Evolutionary conservation across 1,140 invertebrate genomes (phyloP), one percentile per base, ranked within the genome.

Genomic region (Drosophila pseudoananassae): DNA sequence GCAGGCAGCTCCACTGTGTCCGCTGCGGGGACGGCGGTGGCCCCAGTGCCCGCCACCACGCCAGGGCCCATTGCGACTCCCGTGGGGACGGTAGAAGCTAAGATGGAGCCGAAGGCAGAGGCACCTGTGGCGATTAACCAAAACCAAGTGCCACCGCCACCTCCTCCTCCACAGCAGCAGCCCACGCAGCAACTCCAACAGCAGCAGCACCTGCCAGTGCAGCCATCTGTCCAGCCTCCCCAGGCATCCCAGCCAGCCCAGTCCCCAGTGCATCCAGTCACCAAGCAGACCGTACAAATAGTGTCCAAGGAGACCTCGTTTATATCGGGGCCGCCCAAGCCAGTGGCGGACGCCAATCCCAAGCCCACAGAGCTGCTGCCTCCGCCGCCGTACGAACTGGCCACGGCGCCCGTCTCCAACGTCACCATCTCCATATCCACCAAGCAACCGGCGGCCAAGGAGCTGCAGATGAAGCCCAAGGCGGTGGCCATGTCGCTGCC

Each of bases 231-330:
- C 12, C 33, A 33, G 8, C 31, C 31, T 8, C 20, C 54, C 14
- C 54, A 27, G 6, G 46, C 51, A 17, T 36, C 51, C 6, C 76
- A 40, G 38, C 59, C 14, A 10, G 8, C n/a, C 8, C 57, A 43
- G 3, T 29, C 33, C 6, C 43, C 45, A 57, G 71, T 45, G 58
- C 83, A 80, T 7, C 81, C 73, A 36, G 50, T 80, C 1, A 40
- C 77, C 1, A 89, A 91, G 23, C 69, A 78, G 15, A 58, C 76
- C 0, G 78, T 89, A 12, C 85, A 91, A 59, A 92, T 93, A 12
- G 84, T 94, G 15, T 92, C 92, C 7, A 92, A 94, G 63, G 90
- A 91, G 57, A 91, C 91, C 1, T 91, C 91, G 6, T 91, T 92
- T 49, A 89, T 89, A 36, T 93, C 73, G 0, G 78, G 93, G 90